Percentiles rank a stretch among this genome's conserved stretches.
Conservation (phyloP, 2,797 vertebrate species). For the Fistularia tabacaria region DNA sequence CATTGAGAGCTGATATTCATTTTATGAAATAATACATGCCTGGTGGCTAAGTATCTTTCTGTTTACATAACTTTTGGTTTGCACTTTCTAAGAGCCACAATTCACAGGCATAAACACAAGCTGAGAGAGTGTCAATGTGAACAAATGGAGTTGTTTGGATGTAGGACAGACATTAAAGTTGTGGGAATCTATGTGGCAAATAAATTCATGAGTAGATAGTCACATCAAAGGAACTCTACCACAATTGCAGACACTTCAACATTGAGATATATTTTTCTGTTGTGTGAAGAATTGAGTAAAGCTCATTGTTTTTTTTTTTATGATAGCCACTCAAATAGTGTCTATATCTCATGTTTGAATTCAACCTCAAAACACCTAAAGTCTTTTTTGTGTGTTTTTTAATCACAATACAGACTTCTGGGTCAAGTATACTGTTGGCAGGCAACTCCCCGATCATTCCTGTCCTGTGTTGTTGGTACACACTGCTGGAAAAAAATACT, state of each 20-base stretch:
- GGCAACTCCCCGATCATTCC: constrained; percentile 25
- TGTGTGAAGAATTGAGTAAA: constrained; percentile 31
- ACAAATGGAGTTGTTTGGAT: constrained; percentile 20
- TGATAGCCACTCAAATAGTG: constrained; percentile 32
- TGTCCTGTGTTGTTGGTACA: constrained; percentile 24
- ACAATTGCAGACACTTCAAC: constrained; percentile 53
- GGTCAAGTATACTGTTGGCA: constrained; percentile 54
- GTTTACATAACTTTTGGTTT: too few relatives aligned
- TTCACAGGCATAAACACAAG: neutral
- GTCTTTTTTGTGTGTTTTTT: constrained; percentile 4
- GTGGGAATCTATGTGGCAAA: constrained; percentile 19
- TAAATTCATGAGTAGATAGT: constrained; percentile 39
- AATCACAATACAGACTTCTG: constrained; percentile 36
- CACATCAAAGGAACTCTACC: constrained; percentile 57
- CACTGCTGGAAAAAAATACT: constrained; percentile 22
- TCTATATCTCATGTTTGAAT: constrained; percentile 58
- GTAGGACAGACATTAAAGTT: constrained; percentile 22
- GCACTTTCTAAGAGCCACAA: too few relatives aligned
- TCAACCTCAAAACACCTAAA: constrained; percentile 27
- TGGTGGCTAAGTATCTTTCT: too few relatives aligned
- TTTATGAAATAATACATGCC: too few relatives aligned
- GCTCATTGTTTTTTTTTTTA: constrained; percentile 57
- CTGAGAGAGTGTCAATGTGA: constrained; percentile 8
- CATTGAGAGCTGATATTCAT: too few relatives aligned
- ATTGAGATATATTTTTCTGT: constrained; percentile 48